Evolutionary conservation across 2,888 invertebrate genomes (phyloP).

Genomic region (Clivina fossor): DNA sequence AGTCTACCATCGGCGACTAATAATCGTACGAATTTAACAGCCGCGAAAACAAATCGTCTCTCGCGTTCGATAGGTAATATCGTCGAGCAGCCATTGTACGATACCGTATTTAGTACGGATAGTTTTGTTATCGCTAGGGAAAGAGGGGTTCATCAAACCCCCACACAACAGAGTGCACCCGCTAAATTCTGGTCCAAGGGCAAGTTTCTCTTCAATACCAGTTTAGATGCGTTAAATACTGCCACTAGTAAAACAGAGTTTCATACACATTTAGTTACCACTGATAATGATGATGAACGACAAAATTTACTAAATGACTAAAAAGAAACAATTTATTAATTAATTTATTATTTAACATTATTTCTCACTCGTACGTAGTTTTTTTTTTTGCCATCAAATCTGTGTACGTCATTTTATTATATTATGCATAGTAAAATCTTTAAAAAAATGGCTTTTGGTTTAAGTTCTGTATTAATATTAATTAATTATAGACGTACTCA

Average conservation of each 20-base stretch:
- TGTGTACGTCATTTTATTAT: no score
- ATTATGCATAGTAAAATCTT: no score
- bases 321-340: no score
- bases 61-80: conserved; percentile 54
- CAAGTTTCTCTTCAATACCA: no score
- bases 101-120: conserved; percentile 58
- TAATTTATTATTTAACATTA: no score
- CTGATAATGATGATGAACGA: conserved; percentile 40
- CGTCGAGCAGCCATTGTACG: conserved; percentile 56
- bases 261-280: no score
- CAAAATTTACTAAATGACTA: conserved; percentile 41
- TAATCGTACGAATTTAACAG: conserved; percentile 36
- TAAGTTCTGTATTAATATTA: no score
- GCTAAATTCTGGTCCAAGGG: no score
- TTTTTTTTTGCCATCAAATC: no score
- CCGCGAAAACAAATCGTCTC: conserved; percentile 43
- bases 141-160: conserved; percentile 45
- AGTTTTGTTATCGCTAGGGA: conserved; percentile 53
- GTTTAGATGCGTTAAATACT: conserved; percentile 1
- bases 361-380: no score
- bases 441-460: no score
- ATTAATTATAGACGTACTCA: no score
- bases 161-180: conserved; percentile 36
- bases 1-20: conserved; percentile 49
- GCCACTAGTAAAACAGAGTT: conserved; percentile 38